Base-by-base conservation (phyloP, 2,888 invertebrate species). In the Odontomyia ornata region DNA sequence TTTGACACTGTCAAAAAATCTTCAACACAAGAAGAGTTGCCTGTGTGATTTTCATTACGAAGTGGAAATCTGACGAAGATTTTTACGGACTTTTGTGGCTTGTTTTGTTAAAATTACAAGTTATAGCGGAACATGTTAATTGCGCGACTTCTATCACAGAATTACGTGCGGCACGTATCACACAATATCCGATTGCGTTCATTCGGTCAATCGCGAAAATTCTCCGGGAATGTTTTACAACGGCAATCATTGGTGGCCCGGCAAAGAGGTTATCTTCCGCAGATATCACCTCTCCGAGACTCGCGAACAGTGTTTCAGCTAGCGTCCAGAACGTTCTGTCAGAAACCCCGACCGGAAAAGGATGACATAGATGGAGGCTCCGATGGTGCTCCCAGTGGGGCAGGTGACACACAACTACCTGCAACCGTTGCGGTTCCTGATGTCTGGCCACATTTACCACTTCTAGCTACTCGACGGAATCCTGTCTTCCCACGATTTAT, bases 401-500 rank as follows among this genome's bases (percentile, higher is more conserved):
- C 13, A 13, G 73, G 57, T 1, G 73, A 84, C 64, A 76, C 83
- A 1, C 84, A 85, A 47, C 80, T 96, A 79, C 95, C 97, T 67
- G 96, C 96, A 0, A 94, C 97, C 0, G 94, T 97, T 65, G 94
- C 95, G 18, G 95, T 99, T 30, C 99, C 99, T 0, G 98, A 98
- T 85, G 93, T 95, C 11, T 98, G 97, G 94, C 99, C 99, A 0
- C 93, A 95, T 85, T 93, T 99, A 23, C 99, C 99, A 1, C 92
- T 99, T 9, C 93, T 99, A 81, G 97, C 98, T 0, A 95, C 99
- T 80, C 93, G 90, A 83, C 91, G 97, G 81, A 96, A 98, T 88
- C 98, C 99, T 3, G 95, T 99, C 0, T 99, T 99, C 88, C 99
- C 99, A 23, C 91, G 96, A 81, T 99, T 99, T 86, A 97, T 99